Base-by-base conservation (phyloP, 2,113 vertebrate genomes). In the Bujurquina vittata region DNA sequence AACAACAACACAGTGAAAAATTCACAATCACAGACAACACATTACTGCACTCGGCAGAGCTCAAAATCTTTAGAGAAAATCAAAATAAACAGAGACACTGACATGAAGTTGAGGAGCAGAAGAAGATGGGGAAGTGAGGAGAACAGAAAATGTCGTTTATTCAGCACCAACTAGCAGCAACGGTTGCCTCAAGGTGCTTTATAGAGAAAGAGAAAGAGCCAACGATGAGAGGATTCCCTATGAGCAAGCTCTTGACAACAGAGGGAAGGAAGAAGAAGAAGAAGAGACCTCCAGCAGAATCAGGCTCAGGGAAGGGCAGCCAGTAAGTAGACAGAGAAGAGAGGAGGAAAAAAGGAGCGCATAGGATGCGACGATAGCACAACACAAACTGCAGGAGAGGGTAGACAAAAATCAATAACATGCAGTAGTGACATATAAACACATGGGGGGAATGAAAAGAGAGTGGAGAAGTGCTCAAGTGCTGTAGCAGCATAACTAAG, bases 21-120 rank as follows among this genome's bases (percentile, higher is more conserved):
- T 88, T 57, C 9, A 57, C n/a, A 80, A 52, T 77, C 23, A 87
- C 81, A 83, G 58, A 59, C 77, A 69, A 85, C 61, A 86, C 1
- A 6, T 69, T 55, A 54, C 40, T 67, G 59, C 37, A 82, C 73
- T 56, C 20, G 33, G 72, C 75, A 37, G 62, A 84, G 79, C 3
- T 67, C 1, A 18, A 74, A 43, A 57, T 29, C 40, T 57, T 75
- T 43, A 55, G 75, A 67, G 26, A 0, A 23, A 74, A 55, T 58
- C 35, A 56, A 76, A 79, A 79, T 31, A 79, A 65, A 82, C 22
- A 37, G 49, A 52, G 46, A 79, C 67, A 82, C 29, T 7, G 63
- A 79, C 31, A 7, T 60, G 4, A 58, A 29, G 8, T 7, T 18
- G 52, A 29, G 60, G 80, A 59, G 58, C 18, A 72, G 4, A 69